Conservation (phyloP, 2,888 invertebrate species). For the Zonitis immaculata region DNA sequence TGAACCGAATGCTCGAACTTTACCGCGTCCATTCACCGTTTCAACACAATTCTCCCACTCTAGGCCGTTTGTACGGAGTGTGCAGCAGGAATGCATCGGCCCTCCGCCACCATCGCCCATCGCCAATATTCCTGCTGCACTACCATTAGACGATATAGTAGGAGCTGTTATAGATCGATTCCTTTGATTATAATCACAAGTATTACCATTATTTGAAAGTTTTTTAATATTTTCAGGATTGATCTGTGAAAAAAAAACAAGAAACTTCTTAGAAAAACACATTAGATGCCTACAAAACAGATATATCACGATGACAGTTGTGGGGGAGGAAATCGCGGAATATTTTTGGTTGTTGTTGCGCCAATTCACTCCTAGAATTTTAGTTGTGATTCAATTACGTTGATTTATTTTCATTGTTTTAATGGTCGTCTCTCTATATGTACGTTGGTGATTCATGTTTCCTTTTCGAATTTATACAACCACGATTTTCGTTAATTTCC, state of each 20-base stretch:
- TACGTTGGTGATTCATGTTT: conserved; percentile 28
- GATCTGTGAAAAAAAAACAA: conserved; percentile 50
- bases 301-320: neutral
- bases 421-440: conserved; percentile 37
- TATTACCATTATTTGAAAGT: no score
- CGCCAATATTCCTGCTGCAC: conserved; percentile 15
- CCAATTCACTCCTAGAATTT: conserved; percentile 36
- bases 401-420: conserved; percentile 40
- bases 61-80: conserved; percentile 18
- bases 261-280: neutral
- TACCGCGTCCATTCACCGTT: conserved; percentile 38
- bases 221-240: conserved; percentile 53
- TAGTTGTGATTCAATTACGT: conserved; percentile 44
- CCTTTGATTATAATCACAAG: no score
- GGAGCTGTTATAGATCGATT: no score
- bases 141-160: conserved; percentile 4
- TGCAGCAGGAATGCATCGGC: conserved; percentile 11
- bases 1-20: conserved; percentile 22
- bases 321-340: neutral
- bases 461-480: conserved; percentile 18
- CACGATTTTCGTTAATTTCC: no score
- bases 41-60: conserved; percentile 39
- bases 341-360: conserved; percentile 20
- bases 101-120: no score
- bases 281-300: conserved; percentile 5